Evolutionary conservation across 2,888 invertebrate species (phyloP), one percentile per base, ranked within the genome.

Genomic region (Argyresthia goedartella): DNA sequence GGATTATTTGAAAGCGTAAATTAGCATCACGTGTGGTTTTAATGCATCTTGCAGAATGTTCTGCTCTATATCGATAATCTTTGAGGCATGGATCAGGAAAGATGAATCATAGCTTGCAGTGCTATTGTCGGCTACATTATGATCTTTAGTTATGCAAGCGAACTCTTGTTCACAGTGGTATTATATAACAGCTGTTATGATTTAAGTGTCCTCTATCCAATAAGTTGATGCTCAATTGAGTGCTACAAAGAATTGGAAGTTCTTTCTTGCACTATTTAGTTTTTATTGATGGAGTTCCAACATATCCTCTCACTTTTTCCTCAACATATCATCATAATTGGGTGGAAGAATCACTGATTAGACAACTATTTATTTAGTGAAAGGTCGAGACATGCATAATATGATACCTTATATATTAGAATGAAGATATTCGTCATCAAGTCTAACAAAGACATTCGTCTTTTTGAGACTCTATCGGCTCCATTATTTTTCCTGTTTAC

Each of bases 401-500:
- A n/a, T n/a, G n/a, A n/a, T n/a, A n/a, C n/a, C n/a, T n/a, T n/a
- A n/a, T n/a, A n/a, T n/a, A n/a, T n/a, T n/a, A n/a, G n/a, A n/a
- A n/a, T n/a, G n/a, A n/a, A n/a, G n/a, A n/a, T n/a, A n/a, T n/a
- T n/a, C n/a, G 25, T 25, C 3, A 25, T 25, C 2, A 25, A 25
- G 25, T 25, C 25, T 25, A 25, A n/a, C n/a, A n/a, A n/a, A n/a
- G n/a, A n/a, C n/a, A n/a, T n/a, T n/a, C n/a, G n/a, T n/a, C n/a
- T n/a, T n/a, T n/a, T n/a, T n/a, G n/a, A 25, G 25, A 25, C 25
- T 85, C 81, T 82, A 85, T 84, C 81, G 76, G 76, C 72, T 70
- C 79, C 76, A 84, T 85, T 45, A 85, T 86, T 86, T 85, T 85
- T 85, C 79, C 81, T 84, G 84, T 85, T 85, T 85, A 86, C 86